These are phyloP conservation scores for Drosophila mayri DNA, from an alignment of 1,140 invertebrate genomes.

Conservation along the genomic window DNA sequence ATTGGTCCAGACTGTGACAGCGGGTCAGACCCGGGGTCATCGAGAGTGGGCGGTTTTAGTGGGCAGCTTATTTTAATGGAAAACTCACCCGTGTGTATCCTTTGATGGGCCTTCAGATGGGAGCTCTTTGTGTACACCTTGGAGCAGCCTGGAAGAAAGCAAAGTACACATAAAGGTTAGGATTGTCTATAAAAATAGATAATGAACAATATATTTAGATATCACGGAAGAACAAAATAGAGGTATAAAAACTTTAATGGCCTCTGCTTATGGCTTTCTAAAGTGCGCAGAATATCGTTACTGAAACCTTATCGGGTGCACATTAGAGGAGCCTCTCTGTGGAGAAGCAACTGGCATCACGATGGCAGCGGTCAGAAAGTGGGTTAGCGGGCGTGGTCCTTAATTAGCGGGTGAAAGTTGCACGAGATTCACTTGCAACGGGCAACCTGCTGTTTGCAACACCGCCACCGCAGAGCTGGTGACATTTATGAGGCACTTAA, in stretches of 20 bases:
- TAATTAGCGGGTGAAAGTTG: slow-evolving; percentile 78
- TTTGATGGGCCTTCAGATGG: slow-evolving; percentile 98
- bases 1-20: slow-evolving; percentile 36
- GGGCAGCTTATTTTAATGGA: slow-evolving; percentile 20
- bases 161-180: slow-evolving; percentile 32
- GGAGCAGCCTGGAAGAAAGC: slow-evolving; percentile 92
- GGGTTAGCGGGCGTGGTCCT: slow-evolving; percentile 71
- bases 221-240: background rate
- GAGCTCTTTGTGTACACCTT: slow-evolving; percentile 99
- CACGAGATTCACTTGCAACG: slow-evolving; percentile 59
- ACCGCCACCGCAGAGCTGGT: slow-evolving; percentile 44
- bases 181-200: background rate
- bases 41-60: slow-evolving; percentile 28
- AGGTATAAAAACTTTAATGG: background rate
- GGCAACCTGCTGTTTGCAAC: slow-evolving; percentile 18
- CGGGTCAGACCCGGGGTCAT: slow-evolving; percentile 19
- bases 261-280: background rate
- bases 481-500: slow-evolving; percentile 76
- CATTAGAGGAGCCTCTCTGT: slow-evolving; percentile 2
- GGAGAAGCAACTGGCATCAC: slow-evolving; percentile 8
- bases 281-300: background rate
- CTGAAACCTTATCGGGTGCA: background rate
- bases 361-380: slow-evolving; percentile 23
- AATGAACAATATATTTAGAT: background rate
- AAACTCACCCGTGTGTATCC: slow-evolving; percentile 97